Evolutionary conservation across 2,888 invertebrate species (phyloP).

Genomic region (Monoplex corrugatus): DNA sequence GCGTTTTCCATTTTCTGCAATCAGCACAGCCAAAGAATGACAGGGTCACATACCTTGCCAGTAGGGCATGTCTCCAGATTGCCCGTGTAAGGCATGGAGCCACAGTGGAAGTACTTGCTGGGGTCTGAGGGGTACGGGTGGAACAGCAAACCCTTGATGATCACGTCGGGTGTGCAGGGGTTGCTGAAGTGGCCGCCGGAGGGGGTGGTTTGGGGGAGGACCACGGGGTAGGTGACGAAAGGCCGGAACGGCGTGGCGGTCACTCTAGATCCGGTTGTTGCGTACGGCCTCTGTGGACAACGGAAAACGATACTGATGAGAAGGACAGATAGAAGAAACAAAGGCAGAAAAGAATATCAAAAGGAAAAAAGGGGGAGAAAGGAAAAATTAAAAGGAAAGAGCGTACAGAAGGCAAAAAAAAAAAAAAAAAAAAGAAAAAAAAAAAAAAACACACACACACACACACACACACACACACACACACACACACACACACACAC

Average conservation of each 20-base stretch:
- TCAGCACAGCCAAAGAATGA: background rate
- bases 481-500: slow-evolving; percentile 26
- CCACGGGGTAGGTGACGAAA: background rate
- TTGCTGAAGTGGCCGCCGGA: slow-evolving; percentile 58
- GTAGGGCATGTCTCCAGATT: slow-evolving; percentile 25
- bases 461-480: slow-evolving; percentile 22
- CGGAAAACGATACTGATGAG: too few species aligned
- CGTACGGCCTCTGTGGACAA: too few species aligned
- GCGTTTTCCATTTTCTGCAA: too few species aligned
- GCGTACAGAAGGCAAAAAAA: background rate
- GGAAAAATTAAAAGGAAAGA: background rate
- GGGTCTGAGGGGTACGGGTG: slow-evolving; percentile 64
- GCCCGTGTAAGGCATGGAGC: slow-evolving; percentile 48
- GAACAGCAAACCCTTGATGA: slow-evolving; percentile 54
- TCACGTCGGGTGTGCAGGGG: slow-evolving; percentile 58
- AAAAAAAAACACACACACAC: slow-evolving; percentile 3
- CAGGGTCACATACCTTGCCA: slow-evolving; percentile 3
- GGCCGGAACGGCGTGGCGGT: background rate
- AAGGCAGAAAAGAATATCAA: too few species aligned
- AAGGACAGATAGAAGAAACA: too few species aligned
- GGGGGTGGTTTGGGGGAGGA: slow-evolving; percentile 1
- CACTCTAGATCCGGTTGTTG: background rate
- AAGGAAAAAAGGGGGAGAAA: too few species aligned
- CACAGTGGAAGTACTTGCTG: slow-evolving; percentile 70
- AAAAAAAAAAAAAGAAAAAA: too few species aligned